Percentiles rank a stretch among this genome's conserved stretches.
Evolutionary conservation across 2,797 vertebrate genomes (phyloP).

Genomic region (Natrix natrix): DNA sequence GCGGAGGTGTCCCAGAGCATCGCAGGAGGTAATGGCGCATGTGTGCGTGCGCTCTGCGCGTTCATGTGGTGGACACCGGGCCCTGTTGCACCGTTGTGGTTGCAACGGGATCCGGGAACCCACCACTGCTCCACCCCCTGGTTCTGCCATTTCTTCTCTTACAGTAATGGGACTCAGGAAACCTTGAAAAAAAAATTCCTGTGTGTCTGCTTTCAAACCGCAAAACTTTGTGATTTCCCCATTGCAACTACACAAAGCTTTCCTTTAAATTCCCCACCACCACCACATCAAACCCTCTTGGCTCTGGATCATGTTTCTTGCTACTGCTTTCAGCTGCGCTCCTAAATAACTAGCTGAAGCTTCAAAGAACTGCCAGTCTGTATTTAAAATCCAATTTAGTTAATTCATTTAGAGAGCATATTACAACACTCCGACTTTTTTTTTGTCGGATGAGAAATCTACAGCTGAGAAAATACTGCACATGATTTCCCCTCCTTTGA

Average conservation of each 20-base stretch:
- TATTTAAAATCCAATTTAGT: slow-evolving; percentile 13
- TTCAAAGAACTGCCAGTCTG: slow-evolving; percentile 21
- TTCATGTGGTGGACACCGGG: too few species aligned
- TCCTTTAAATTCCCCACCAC: not conserved
- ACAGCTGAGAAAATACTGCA: slow-evolving; percentile 30
- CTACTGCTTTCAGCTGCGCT: not conserved
- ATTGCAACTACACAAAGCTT: not conserved
- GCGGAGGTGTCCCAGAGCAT: too few species aligned
- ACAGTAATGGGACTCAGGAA: not conserved
- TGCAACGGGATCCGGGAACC: too few species aligned
- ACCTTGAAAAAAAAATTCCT: not conserved
- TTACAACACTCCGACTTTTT: slow-evolving; percentile 29
- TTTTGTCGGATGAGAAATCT: fast-evolving
- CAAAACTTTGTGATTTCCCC: not conserved
- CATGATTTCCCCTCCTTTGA: slow-evolving; percentile 15
- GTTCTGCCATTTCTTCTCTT: not conserved
- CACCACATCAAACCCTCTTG: not conserved
- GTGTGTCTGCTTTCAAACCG: not conserved
- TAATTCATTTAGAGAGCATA: not conserved
- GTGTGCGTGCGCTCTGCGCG: too few species aligned
- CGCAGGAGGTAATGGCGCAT: too few species aligned
- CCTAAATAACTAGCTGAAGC: not conserved
- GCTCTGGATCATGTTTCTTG: not conserved
- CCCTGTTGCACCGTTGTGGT: too few species aligned
- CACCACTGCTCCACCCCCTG: not conserved